A percentile compares a stretch with the other conserved stretches of the same genome.
These are phyloP conservation scores for Sialia sialis DNA, from an alignment of 2,113 vertebrate genomes.

Conservation along the genomic window DNA sequence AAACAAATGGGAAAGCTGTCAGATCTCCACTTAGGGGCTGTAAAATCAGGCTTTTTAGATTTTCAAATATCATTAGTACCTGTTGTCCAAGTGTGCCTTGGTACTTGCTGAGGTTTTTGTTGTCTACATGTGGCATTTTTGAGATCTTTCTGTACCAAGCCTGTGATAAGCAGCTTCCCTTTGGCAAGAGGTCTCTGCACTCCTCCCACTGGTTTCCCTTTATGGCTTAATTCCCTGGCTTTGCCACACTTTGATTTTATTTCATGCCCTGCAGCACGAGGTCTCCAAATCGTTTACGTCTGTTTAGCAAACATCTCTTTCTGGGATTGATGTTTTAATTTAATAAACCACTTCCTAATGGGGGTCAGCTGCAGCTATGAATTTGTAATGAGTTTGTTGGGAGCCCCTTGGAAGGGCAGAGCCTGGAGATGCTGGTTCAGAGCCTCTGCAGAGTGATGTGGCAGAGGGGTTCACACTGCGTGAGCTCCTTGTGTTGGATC, in stretches of 20 bases:
- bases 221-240: slow-evolving; percentile 39
- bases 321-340: slow-evolving; percentile 69
- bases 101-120: not conserved
- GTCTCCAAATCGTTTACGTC: slow-evolving; percentile 37
- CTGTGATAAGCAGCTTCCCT: slow-evolving; percentile 16
- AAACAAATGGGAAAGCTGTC: not conserved
- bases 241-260: slow-evolving; percentile 61
- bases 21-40: not conserved
- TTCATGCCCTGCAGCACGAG: slow-evolving; percentile 49
- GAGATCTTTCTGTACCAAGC: not conserved
- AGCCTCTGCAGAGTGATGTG: not conserved
- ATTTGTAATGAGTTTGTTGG: slow-evolving; percentile 18
- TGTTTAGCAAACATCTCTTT: slow-evolving; percentile 67
- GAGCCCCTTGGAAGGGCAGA: not conserved
- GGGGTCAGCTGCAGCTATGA: slow-evolving; percentile 56
- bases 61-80: not conserved
- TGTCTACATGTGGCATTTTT: not conserved
- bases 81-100: not conserved
- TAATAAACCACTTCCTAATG: slow-evolving; percentile 65
- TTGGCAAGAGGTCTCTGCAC: slow-evolving; percentile 25
- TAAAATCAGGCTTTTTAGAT: not conserved
- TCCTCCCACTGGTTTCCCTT: slow-evolving; percentile 4
- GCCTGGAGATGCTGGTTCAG: not conserved
- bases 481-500: not conserved
- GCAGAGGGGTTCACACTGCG: not conserved